phyloP scores from a whole-genome alignment of 1,140 invertebrate genomes.

The Tetramorium alpestre region DNA sequence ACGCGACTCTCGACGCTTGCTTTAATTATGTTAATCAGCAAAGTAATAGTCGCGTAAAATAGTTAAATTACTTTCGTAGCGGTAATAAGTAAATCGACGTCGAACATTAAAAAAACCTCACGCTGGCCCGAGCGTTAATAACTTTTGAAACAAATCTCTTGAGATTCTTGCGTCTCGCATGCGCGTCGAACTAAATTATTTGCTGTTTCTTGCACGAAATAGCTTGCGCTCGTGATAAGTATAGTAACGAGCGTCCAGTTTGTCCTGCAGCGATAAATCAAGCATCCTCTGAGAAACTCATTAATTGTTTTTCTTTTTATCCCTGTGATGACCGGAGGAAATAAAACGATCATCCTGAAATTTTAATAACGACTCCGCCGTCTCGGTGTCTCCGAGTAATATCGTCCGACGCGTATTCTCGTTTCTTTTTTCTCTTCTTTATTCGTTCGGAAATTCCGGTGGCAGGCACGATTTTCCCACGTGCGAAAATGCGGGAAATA shows the following conservation, averaged over 20 bases:
- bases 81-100: slow-evolving; percentile 15
- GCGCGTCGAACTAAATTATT: slow-evolving; percentile 29
- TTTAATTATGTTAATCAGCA: not conserved
- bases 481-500: slow-evolving; percentile 30
- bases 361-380: slow-evolving; percentile 12
- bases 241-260: slow-evolving; percentile 2
- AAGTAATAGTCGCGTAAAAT: slow-evolving; percentile 22
- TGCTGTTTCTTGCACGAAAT: slow-evolving; percentile 4
- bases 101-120: slow-evolving; percentile 30
- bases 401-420: not conserved
- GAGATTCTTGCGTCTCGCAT: not conserved
- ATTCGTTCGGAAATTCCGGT: not conserved
- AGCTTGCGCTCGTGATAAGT: slow-evolving; percentile 24
- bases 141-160: slow-evolving; percentile 20
- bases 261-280: slow-evolving; percentile 7
- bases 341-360: slow-evolving; percentile 4
- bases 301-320: not conserved
- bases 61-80: slow-evolving; percentile 47
- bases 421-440: not conserved
- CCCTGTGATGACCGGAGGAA: too few species aligned
- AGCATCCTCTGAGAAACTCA: not conserved
- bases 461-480: slow-evolving; percentile 5
- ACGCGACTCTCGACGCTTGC: not conserved
- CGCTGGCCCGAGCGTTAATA: slow-evolving; percentile 23
- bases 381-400: not conserved